phyloP scores from a whole-genome alignment of 35 echinoderm and acorn worm genomes.

The Hemicentrotus pulcherrimus region DNA sequence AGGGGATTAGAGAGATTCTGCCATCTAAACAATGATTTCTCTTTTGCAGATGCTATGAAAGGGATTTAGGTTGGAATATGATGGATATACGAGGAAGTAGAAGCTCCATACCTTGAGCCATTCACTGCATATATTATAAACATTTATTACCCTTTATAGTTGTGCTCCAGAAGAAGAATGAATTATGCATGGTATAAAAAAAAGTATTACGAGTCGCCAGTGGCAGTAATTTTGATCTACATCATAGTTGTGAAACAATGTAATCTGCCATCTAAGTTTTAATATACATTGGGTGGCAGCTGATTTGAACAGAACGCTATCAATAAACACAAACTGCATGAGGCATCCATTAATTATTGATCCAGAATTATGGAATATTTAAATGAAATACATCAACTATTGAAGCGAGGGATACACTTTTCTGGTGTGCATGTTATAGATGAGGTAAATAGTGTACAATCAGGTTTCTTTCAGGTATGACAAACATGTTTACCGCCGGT shows the following conservation, averaged over 20 bases:
- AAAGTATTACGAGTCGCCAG: neutral
- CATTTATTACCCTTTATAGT: neutral
- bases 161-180: neutral
- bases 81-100: neutral
- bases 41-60: neutral
- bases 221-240: neutral
- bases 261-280: neutral
- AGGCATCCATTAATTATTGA: neutral
- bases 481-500: no score
- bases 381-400: no score
- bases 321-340: neutral
- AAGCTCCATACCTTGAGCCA: neutral
- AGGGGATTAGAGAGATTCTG: no score
- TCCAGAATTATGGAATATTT: neutral
- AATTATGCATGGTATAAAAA: neutral
- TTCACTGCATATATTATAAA: neutral
- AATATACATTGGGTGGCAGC: neutral
- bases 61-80: neutral
- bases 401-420: no score
- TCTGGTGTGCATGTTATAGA: no score
- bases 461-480: no score
- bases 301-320: neutral
- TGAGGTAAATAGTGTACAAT: no score
- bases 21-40: no score
- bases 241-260: neutral